Evolutionary conservation across 2,113 vertebrate species (phyloP), one percentile per base, ranked within the genome.

Genomic region (Odontesthes bonariensis): DNA sequence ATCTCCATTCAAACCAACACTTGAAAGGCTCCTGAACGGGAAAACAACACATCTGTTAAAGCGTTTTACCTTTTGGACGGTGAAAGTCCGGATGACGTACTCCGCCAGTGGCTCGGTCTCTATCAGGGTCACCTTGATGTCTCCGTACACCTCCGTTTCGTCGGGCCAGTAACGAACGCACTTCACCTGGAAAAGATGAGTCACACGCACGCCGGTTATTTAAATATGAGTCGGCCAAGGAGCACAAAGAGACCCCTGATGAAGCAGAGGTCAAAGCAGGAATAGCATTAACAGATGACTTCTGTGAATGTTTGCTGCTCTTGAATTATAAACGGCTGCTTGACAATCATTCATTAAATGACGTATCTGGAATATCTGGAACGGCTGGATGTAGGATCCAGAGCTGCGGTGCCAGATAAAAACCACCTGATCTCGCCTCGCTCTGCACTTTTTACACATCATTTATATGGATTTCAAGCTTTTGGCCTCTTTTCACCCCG

Each of bases 151-250:
- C 53, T 99, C 97, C 0, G 96, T 98, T 89, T 99, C 98, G 67
- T 99, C 98, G 0, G 98, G 98, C 98, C 98, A 99, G 91, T 99
- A 99, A 0, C 97, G 94, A 68, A 98, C 97, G 86, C 98, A 99
- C 81, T 99, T 99, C 54, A 99, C 98, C 97, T 99, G 91, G 6
- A 82, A 56, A 31, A 86, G 3, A 82, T 9, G 0, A 65, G 27
- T 55, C 20, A 56, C 22, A 46, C 32, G 59, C 42, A 57, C 17
- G n/a, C 16, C 0, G 10, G 32, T 16, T 22, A 35, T 40, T 68
- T 55, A 52, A 54, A 71, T 47, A 46, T 59, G n/a, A 20, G 1
- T 31, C 35, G 58, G 16, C 14, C 14, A 42, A 0, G 17, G 47
- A 53, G 19, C 47, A 12, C 27, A 3, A 27, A 27, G 27, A 27